Conservation (phyloP, 1,140 invertebrate species). For the Ylistrum balloti region DNA sequence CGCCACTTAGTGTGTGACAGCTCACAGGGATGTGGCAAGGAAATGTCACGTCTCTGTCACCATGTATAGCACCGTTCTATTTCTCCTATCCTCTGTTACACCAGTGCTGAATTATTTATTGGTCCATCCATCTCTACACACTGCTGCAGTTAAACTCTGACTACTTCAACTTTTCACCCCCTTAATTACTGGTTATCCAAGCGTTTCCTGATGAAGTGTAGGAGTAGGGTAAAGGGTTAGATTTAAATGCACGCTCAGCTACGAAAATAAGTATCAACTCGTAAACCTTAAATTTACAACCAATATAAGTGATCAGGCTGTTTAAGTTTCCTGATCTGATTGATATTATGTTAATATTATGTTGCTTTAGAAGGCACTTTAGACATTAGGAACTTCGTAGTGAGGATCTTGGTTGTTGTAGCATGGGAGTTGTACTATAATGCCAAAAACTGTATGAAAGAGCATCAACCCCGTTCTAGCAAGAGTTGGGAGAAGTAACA, state of each 20-base stretch:
- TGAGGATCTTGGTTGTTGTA: background rate
- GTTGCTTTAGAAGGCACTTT: background rate
- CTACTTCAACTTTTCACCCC: background rate
- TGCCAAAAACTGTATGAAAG: background rate
- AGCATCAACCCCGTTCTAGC: background rate
- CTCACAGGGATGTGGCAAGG: background rate
- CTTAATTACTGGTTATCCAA: slow-evolving; percentile 16
- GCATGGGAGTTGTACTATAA: background rate
- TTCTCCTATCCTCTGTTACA: background rate
- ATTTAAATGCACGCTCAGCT: background rate
- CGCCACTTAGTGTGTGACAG: background rate
- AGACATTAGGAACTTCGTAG: background rate
- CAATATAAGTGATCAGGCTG: too few species aligned
- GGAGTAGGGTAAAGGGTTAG: background rate
- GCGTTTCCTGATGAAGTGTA: background rate
- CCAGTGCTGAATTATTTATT: background rate
- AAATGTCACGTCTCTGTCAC: background rate
- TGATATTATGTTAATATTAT: too few species aligned
- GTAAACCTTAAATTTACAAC: too few species aligned
- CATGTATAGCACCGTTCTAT: background rate
- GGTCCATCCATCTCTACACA: background rate
- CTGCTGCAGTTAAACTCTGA: background rate
- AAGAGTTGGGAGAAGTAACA: background rate
- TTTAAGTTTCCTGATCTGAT: too few species aligned
- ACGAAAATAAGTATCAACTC: too few species aligned